Evolutionary conservation across 2,888 invertebrate genomes (phyloP).

Genomic region (Pachydiplax longipennis): DNA sequence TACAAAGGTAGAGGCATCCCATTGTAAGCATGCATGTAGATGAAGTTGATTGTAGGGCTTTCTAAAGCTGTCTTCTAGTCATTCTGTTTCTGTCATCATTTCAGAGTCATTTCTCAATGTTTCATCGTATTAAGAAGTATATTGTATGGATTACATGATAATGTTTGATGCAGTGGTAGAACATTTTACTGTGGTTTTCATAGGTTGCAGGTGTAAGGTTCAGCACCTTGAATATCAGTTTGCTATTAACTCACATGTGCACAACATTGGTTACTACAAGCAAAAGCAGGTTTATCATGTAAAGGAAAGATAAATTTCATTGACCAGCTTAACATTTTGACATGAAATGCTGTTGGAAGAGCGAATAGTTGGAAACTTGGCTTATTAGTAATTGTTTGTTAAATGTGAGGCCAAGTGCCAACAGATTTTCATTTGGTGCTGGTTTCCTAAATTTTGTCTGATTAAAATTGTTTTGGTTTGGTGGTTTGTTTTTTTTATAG

Average conservation of each 20-base stretch:
- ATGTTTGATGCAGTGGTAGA: neutral
- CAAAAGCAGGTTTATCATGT: neutral
- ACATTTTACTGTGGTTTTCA: neutral
- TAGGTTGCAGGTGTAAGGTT: neutral
- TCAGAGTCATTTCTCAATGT: neutral
- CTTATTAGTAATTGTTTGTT: neutral
- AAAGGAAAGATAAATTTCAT: neutral
- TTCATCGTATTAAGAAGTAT: neutral
- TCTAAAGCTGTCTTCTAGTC: conserved; percentile 25
- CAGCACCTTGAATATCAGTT: neutral
- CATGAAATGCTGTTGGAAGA: neutral
- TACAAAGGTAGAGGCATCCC: conserved; percentile 12
- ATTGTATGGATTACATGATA: neutral
- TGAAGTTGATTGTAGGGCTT: neutral
- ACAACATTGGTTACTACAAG: neutral
- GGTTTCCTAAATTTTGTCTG: conserved; percentile 21
- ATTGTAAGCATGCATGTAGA: conserved; percentile 31
- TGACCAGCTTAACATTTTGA: neutral
- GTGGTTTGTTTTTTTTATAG: conserved; percentile 12
- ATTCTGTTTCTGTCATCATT: conserved; percentile 24
- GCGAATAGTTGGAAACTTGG: neutral
- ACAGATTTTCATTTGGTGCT: conserved; percentile 22
- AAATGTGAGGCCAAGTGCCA: neutral
- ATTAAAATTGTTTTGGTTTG: neutral
- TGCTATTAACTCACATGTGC: neutral